Conservation (phyloP, 2,888 invertebrate species). For the Platycheirus rosarum region DNA sequence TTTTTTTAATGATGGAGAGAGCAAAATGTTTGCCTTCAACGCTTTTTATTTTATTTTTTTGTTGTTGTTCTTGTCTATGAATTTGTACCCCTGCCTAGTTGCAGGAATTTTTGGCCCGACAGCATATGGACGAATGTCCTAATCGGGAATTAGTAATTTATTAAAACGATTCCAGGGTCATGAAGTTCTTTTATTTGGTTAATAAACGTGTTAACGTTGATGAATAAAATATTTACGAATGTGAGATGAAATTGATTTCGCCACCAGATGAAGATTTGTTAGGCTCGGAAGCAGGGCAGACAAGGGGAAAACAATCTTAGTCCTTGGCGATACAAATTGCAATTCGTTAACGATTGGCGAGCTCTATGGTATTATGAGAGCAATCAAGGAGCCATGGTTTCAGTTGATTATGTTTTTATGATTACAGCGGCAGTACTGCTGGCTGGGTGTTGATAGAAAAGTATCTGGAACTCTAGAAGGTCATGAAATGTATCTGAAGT, state of each 20-base stretch:
- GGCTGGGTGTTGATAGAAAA: not conserved
- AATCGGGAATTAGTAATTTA: conserved; percentile 72
- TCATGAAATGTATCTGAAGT: not conserved
- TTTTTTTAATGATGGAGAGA: conserved; percentile 20
- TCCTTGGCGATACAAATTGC: conserved; percentile 45
- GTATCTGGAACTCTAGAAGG: not conserved
- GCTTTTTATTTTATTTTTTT: conserved; percentile 9
- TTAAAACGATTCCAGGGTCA: conserved; percentile 68
- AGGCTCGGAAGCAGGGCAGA: not conserved
- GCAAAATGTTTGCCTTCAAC: conserved; percentile 41
- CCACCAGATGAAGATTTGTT: not conserved
- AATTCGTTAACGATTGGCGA: conserved; percentile 41
- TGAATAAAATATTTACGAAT: conserved; percentile 73
- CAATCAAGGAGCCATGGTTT: conserved; percentile 15
- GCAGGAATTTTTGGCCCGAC: conserved; percentile 23
- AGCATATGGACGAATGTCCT: conserved; percentile 67
- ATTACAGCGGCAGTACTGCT: not conserved
- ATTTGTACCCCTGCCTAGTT: conserved; percentile 30
- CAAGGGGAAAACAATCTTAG: conserved; percentile 21
- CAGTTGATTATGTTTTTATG: conserved; percentile 52
- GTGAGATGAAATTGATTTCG: conserved; percentile 70
- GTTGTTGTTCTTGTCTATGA: conserved; percentile 1
- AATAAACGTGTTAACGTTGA: conserved; percentile 74
- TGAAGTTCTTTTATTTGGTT: conserved; percentile 67
- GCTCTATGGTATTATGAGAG: conserved; percentile 23